Percentiles rank a stretch among this genome's conserved stretches.
These are phyloP conservation scores for Aphelenchoides besseyi DNA, from an alignment of 1,140 invertebrate genomes.

Conservation along the genomic window DNA sequence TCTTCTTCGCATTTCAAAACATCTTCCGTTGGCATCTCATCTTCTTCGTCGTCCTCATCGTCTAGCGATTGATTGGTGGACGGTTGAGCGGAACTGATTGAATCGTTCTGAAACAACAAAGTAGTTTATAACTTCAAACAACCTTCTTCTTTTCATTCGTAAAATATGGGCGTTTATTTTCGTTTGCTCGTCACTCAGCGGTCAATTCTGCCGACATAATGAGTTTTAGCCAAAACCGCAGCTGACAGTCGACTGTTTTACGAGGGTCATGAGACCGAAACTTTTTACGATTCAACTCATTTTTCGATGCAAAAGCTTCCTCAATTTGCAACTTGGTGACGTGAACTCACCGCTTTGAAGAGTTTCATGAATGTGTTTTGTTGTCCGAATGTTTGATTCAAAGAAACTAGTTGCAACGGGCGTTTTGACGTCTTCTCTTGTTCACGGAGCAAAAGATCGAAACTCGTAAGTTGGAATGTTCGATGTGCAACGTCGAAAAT, in stretches of 20 bases:
- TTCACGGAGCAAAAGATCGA: slow-evolving; percentile 42
- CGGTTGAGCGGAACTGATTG: slow-evolving; percentile 7
- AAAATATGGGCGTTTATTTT: neutral
- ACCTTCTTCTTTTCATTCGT: slow-evolving; percentile 21
- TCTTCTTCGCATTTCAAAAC: slow-evolving; percentile 23
- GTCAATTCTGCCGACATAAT: neutral
- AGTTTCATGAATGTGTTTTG: slow-evolving; percentile 48
- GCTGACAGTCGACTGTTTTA: neutral
- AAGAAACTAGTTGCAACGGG: slow-evolving; percentile 28
- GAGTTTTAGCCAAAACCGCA: neutral
- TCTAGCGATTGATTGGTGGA: slow-evolving; percentile 20
- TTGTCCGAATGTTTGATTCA: slow-evolving; percentile 44
- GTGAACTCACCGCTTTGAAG: slow-evolving; percentile 49
- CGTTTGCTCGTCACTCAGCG: neutral
- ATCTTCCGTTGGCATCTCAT: slow-evolving; percentile 24
- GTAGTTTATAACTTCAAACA: neutral
- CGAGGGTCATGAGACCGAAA: neutral
- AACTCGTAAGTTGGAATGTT: slow-evolving; percentile 51
- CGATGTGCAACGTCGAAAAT: slow-evolving; percentile 36
- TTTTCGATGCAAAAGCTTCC: no score
- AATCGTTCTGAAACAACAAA: slow-evolving; percentile 11
- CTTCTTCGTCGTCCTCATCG: slow-evolving; percentile 49
- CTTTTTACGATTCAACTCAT: neutral
- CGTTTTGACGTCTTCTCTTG: slow-evolving; percentile 19
- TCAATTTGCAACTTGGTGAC: neutral